phyloP scores from a whole-genome alignment of 2,888 invertebrate species.

The Leptinotarsa rubiginosa region DNA sequence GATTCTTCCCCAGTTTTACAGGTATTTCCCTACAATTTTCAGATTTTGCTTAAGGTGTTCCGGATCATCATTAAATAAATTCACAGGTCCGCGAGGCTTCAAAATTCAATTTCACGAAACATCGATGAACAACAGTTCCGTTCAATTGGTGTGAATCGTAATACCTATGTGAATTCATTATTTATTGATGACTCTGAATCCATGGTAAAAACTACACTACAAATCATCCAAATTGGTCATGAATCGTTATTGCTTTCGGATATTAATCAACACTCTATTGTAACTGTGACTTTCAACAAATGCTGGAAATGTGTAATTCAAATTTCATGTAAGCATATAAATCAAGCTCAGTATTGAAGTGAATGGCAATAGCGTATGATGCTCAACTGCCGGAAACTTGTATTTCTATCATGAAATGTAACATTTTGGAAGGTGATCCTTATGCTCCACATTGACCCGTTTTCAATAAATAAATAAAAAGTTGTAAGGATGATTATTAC shows the following conservation, averaged over 20 bases:
- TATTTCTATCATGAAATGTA: neutral
- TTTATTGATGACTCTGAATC: constrained; percentile 35
- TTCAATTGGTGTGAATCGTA: constrained; percentile 6
- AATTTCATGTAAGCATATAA: neutral
- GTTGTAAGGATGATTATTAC: no score
- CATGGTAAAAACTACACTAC: constrained; percentile 37
- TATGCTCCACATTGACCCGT: neutral
- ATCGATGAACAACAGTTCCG: neutral
- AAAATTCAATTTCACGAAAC: neutral
- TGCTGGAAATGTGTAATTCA: constrained; percentile 13
- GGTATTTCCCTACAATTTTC: constrained; percentile 27
- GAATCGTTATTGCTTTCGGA: neutral
- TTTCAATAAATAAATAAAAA: neutral
- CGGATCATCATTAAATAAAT: constrained; percentile 34
- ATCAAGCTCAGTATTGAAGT: constrained; percentile 11
- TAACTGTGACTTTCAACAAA: constrained; percentile 10
- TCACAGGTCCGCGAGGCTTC: neutral
- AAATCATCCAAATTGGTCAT: constrained; percentile 18
- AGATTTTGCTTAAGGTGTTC: constrained; percentile 27
- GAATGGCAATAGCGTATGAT: neutral
- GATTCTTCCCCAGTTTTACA: constrained; percentile 26
- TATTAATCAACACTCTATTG: constrained; percentile 15
- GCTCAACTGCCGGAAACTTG: constrained; percentile 2
- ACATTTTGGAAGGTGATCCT: neutral
- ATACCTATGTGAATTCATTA: constrained; percentile 16